Conservation (phyloP, 1,140 invertebrate genomes). For the Leptinotarsa lineolata region DNA sequence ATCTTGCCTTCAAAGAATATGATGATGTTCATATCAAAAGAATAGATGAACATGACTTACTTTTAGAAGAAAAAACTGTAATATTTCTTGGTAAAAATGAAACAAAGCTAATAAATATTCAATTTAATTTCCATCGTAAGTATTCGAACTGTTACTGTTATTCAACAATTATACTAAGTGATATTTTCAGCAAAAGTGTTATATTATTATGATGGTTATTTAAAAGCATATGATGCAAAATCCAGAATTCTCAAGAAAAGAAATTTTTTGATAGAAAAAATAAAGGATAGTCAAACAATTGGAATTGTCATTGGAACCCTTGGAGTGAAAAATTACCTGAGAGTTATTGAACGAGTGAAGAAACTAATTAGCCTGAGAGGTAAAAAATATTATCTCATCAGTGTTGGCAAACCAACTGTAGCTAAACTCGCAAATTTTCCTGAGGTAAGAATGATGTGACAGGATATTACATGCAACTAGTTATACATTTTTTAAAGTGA, state of each 20-base stretch:
- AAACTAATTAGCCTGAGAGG: slow-evolving; percentile 70
- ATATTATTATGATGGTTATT: slow-evolving; percentile 57
- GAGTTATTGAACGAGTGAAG: slow-evolving; percentile 78
- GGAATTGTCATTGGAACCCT: slow-evolving; percentile 90
- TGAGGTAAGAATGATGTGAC: slow-evolving; percentile 63
- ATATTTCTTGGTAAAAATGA: slow-evolving; percentile 45
- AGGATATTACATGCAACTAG: too few species aligned
- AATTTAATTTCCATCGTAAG: slow-evolving; percentile 43
- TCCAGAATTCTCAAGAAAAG: slow-evolving; percentile 74
- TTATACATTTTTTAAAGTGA: too few species aligned
- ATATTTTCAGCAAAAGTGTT: slow-evolving; percentile 56
- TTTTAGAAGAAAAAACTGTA: slow-evolving; percentile 32
- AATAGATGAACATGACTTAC: slow-evolving; percentile 35
- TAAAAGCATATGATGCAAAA: slow-evolving; percentile 57
- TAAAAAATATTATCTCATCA: slow-evolving; percentile 89
- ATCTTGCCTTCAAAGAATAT: slow-evolving; percentile 47
- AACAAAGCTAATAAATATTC: slow-evolving; percentile 48
- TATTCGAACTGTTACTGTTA: slow-evolving; percentile 16
- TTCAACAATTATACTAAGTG: background rate
- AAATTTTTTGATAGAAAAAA: slow-evolving; percentile 82
- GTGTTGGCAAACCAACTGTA: slow-evolving; percentile 89
- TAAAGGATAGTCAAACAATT: slow-evolving; percentile 83
- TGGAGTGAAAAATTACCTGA: slow-evolving; percentile 78
- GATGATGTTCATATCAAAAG: slow-evolving; percentile 53
- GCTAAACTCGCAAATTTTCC: slow-evolving; percentile 92